Evolutionary conservation across 2,113 vertebrate genomes (phyloP).

Genomic region (rabbit (Oryctolagus cuniculus)): mOryCun1.1 NC_091434.1:84712501-84713000

Average conservation of each 20-base stretch:
- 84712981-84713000: not conserved
- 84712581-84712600: not conserved
- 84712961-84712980: not conserved
- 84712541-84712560: not conserved
- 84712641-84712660: constrained; percentile 36
- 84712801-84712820: not conserved
- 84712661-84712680: not conserved
- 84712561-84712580: not conserved
- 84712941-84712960: not conserved
- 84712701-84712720: not conserved
- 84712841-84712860: not conserved
- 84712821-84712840: not conserved
- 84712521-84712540: not conserved
- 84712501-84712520: not conserved
- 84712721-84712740: not conserved
- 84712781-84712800: not conserved
- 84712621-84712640: not conserved
- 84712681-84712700: not conserved
- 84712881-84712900: not conserved
- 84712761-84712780: not conserved
- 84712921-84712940: not conserved
- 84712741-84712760: not conserved
- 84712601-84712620: not conserved
- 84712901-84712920: not conserved
- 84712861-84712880: not conserved